Percentiles rank a stretch among this genome's conserved stretches.
These are phyloP conservation scores for Lutraria lutraria DNA, from an alignment of 2,888 invertebrate species.

Conservation along the genomic window DNA sequence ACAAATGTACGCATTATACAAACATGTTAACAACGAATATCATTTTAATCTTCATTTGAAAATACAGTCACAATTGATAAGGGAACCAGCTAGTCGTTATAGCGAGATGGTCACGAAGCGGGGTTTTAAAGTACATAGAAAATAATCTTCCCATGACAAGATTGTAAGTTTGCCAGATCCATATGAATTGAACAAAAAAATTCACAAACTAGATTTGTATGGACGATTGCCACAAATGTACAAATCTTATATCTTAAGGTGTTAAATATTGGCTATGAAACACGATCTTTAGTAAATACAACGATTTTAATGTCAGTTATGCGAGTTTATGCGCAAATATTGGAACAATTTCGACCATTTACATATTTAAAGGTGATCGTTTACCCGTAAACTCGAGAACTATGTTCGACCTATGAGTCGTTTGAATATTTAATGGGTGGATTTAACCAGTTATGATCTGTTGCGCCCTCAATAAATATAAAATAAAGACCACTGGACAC, in stretches of 20 bases:
- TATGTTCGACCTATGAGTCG: neutral
- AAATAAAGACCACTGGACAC: neutral
- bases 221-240: slow-evolving; percentile 18
- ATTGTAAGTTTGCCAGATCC: neutral
- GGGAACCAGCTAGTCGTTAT: too few relatives aligned
- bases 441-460: neutral
- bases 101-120: too few relatives aligned
- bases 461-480: neutral
- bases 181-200: neutral
- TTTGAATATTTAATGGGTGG: slow-evolving; percentile 6
- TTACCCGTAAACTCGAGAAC: neutral
- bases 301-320: slow-evolving; percentile 30
- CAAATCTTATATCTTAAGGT: slow-evolving; percentile 16
- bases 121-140: neutral
- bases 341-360: slow-evolving; percentile 24
- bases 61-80: too few relatives aligned
- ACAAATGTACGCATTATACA: too few relatives aligned
- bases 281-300: slow-evolving; percentile 30
- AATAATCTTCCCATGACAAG: neutral
- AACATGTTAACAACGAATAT: too few relatives aligned
- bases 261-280: slow-evolving; percentile 40
- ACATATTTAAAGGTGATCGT: neutral
- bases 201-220: slow-evolving; percentile 7
- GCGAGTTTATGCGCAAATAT: slow-evolving; percentile 29
- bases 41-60: too few relatives aligned